These are phyloP conservation scores for Eurypyga helias DNA, from an alignment of 2,113 vertebrate species.

Conservation along the genomic window DNA sequence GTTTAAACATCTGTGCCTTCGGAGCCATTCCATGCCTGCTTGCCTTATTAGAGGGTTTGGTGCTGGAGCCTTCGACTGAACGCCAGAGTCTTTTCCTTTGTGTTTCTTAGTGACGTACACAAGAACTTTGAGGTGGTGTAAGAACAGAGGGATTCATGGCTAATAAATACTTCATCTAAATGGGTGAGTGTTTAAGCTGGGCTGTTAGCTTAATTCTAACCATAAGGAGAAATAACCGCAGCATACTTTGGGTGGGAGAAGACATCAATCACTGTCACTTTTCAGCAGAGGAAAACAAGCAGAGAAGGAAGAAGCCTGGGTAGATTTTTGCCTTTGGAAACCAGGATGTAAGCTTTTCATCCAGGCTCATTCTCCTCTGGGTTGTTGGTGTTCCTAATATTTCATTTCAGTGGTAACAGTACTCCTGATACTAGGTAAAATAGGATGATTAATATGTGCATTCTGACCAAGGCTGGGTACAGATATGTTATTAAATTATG, in stretches of 20 bases:
- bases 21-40: not conserved
- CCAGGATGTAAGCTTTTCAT: not conserved
- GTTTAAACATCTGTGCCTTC: constrained; percentile 63
- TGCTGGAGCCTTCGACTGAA: not conserved
- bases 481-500: not conserved
- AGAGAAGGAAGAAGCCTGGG: not conserved
- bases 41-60: constrained; percentile 29
- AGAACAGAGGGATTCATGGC: constrained; percentile 64
- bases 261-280: constrained; percentile 65
- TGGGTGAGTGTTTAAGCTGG: constrained; percentile 45
- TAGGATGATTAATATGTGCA: not conserved
- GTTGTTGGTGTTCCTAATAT: not conserved
- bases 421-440: not conserved
- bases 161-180: constrained; percentile 61
- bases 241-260: constrained; percentile 43
- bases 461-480: not conserved
- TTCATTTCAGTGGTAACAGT: too few species aligned
- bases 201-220: constrained; percentile 65
- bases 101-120: constrained; percentile 48
- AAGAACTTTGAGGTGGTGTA: constrained; percentile 60
- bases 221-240: constrained; percentile 46
- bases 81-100: constrained; percentile 36
- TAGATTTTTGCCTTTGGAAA: not conserved
- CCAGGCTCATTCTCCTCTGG: not conserved
- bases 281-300: not conserved